Evolutionary conservation across 2,797 vertebrate genomes (phyloP).

Genomic region (Alouatta caraya): DNA sequence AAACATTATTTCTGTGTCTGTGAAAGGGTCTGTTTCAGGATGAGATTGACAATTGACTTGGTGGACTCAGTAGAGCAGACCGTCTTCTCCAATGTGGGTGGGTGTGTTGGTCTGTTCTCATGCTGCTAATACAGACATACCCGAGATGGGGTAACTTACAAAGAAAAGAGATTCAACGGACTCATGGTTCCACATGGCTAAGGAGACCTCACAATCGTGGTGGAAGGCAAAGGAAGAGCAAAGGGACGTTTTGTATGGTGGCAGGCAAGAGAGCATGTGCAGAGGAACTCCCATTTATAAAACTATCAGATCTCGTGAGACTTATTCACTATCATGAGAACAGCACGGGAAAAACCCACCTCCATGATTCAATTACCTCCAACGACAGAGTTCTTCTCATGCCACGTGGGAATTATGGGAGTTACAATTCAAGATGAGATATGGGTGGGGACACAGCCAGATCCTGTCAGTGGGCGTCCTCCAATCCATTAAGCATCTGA

Average conservation of each 20-base stretch:
- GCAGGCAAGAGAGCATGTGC: background rate
- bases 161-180: background rate
- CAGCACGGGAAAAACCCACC: background rate
- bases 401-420: background rate
- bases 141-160: background rate
- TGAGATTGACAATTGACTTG: background rate
- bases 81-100: background rate
- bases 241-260: background rate
- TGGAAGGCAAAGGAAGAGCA: background rate
- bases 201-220: background rate
- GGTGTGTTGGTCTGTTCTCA: background rate
- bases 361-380: background rate
- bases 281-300: background rate
- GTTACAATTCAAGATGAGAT: background rate
- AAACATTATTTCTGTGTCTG: background rate
- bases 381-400: rapidly evolving
- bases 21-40: background rate
- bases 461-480: background rate
- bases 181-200: background rate
- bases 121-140: background rate
- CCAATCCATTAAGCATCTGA: background rate
- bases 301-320: background rate
- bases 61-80: background rate
- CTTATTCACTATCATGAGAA: background rate
- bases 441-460: background rate